Evolutionary conservation across 2,797 vertebrate species (phyloP).

Genomic region (Enteromius treurensis): DNA sequence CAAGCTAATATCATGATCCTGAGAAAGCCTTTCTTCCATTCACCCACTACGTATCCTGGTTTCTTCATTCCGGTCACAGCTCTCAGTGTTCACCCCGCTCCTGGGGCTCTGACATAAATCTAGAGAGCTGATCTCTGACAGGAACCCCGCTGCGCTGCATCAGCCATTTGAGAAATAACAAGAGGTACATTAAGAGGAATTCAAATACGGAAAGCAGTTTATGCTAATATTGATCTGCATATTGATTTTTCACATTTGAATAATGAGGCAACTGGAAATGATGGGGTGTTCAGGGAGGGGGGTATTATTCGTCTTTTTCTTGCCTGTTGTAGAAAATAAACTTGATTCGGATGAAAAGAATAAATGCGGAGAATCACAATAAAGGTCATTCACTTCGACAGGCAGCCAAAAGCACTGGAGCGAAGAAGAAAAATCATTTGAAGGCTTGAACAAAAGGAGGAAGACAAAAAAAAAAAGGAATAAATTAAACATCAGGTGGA

Average conservation of each 20-base stretch:
- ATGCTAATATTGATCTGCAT: constrained; percentile 32
- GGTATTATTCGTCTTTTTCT: neutral
- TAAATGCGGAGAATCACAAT: neutral
- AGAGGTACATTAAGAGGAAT: constrained; percentile 9
- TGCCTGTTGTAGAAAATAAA: constrained; percentile 9
- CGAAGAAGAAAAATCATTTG: neutral
- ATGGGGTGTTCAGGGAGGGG: neutral
- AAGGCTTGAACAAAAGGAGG: constrained; percentile 11
- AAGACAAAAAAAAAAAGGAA: constrained; percentile 16
- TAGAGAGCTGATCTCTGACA: constrained; percentile 35
- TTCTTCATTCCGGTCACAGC: constrained; percentile 41
- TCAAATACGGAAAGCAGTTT: constrained; percentile 21
- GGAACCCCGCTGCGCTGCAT: constrained; percentile 7
- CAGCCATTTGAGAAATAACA: constrained; percentile 9
- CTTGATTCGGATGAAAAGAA: constrained; percentile 5
- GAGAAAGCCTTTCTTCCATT: constrained; percentile 25
- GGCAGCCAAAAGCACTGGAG: constrained; percentile 11
- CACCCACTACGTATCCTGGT: constrained; percentile 2
- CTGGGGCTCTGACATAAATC: constrained; percentile 34
- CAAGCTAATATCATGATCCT: constrained; percentile 22
- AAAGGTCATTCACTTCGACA: neutral
- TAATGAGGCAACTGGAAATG: constrained; percentile 15
- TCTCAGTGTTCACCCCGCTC: constrained; percentile 10
- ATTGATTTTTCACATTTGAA: neutral
- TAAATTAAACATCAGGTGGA: constrained; percentile 21